A percentile compares a stretch with the other conserved stretches of the same genome.
phyloP scores from a whole-genome alignment of 2,797 vertebrate genomes.

The Melanotaenia boesemani region DNA sequence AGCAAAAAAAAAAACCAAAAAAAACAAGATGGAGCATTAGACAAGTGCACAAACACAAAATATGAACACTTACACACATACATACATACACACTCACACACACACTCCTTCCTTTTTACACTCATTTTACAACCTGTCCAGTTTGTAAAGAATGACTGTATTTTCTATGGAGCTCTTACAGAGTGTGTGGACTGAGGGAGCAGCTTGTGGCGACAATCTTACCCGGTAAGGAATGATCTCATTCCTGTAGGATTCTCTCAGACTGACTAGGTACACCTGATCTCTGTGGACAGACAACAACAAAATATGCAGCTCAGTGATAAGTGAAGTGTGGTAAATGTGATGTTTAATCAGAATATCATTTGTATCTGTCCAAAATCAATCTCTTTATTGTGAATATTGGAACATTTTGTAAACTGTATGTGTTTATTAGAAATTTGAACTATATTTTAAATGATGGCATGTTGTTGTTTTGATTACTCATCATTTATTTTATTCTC shows the following conservation, averaged over 20 bases:
- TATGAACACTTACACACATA: neutral
- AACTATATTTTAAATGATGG: constrained; percentile 11
- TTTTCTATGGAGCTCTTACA: constrained; percentile 59
- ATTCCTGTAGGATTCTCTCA: constrained; percentile 94
- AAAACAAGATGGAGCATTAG: constrained; percentile 32
- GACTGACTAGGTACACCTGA: constrained; percentile 98
- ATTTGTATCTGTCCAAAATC: constrained; percentile 11
- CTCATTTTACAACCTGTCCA: constrained; percentile 72
- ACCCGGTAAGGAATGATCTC: constrained; percentile 97
- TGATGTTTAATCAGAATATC: constrained; percentile 1
- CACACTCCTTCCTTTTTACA: constrained; percentile 41
- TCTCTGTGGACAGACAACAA: constrained; percentile 85
- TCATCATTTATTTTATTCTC: neutral
- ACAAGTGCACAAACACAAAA: constrained; percentile 26
- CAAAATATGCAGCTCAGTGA: constrained; percentile 45
- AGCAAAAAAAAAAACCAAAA: neutral
- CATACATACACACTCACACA: neutral
- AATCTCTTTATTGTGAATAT: neutral
- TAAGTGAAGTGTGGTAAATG: neutral
- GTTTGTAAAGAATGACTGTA: constrained; percentile 66
- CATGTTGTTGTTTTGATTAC: constrained; percentile 13
- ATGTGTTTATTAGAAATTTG: constrained; percentile 12
- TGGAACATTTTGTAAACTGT: neutral
- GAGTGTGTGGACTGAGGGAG: constrained; percentile 56
- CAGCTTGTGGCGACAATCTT: constrained; percentile 74